These are phyloP conservation scores for Gasterosteus nipponicus DNA, from an alignment of 2,113 vertebrate species.

Conservation along the genomic window DNA sequence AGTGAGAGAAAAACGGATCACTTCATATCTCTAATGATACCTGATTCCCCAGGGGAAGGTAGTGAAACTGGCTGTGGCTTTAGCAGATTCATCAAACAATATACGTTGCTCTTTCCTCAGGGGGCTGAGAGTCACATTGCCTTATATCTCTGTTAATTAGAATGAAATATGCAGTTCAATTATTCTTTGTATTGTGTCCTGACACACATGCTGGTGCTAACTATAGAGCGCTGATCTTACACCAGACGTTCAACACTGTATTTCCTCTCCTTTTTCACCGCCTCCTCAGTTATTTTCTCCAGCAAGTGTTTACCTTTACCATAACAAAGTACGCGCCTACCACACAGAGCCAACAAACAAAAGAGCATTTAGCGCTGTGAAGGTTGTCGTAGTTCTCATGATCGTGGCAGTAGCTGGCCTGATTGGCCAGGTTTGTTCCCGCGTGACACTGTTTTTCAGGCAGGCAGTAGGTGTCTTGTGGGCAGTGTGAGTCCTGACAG, in stretches of 20 bases:
- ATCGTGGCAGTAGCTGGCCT: slow-evolving; percentile 28
- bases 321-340: slow-evolving; percentile 39
- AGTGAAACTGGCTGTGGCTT: slow-evolving; percentile 76
- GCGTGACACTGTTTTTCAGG: slow-evolving; percentile 72
- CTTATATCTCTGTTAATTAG: slow-evolving; percentile 86
- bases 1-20: slow-evolving; percentile 79
- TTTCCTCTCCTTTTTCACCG: slow-evolving; percentile 52
- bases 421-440: slow-evolving; percentile 64
- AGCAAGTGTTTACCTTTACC: slow-evolving; percentile 24
- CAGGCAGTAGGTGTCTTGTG: slow-evolving; percentile 62
- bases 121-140: slow-evolving; percentile 81
- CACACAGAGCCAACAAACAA: slow-evolving; percentile 18
- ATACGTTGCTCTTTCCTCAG: slow-evolving; percentile 77
- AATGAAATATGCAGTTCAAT: slow-evolving; percentile 84
- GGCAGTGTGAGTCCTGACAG: slow-evolving; percentile 69
- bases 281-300: neutral
- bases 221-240: slow-evolving; percentile 77
- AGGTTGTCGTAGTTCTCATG: slow-evolving; percentile 41
- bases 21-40: slow-evolving; percentile 85
- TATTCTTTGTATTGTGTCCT: slow-evolving; percentile 82
- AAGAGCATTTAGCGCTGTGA: slow-evolving; percentile 36
- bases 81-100: slow-evolving; percentile 84
- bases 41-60: slow-evolving; percentile 81
- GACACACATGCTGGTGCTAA: slow-evolving; percentile 67
- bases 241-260: slow-evolving; percentile 68